A percentile compares a stretch with the other conserved stretches of the same genome.
These are phyloP conservation scores for Lepidocyrtinus sp. DNA, from an alignment of 2,888 invertebrate genomes.

Conservation along the genomic window DNA sequence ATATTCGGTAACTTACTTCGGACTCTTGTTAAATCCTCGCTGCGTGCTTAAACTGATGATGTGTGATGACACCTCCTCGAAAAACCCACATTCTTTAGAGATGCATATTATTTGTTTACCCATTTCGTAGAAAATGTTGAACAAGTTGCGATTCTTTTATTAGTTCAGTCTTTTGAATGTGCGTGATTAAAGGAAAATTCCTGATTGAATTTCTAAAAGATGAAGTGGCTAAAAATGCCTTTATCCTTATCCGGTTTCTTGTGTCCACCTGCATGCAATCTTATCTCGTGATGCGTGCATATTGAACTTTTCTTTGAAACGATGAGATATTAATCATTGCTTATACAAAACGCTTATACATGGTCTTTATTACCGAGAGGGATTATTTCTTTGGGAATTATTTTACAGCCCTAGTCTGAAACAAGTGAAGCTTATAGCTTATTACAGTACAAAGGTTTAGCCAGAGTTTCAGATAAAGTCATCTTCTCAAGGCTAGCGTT, in stretches of 20 bases:
- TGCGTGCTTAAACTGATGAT: slow-evolving; percentile 33
- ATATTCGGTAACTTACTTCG: too few species aligned
- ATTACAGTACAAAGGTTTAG: too few species aligned
- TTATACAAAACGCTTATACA: too few species aligned
- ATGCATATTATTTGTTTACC: slow-evolving; percentile 22
- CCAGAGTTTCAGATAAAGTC: too few species aligned
- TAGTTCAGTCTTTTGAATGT: not conserved
- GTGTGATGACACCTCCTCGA: slow-evolving; percentile 44
- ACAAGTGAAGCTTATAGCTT: too few species aligned
- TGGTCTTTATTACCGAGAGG: too few species aligned
- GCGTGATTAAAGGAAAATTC: slow-evolving; percentile 9
- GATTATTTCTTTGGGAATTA: too few species aligned
- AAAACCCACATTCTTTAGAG: slow-evolving; percentile 36
- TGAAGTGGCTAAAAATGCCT: slow-evolving; percentile 3
- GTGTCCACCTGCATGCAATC: too few species aligned
- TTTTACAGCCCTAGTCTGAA: too few species aligned
- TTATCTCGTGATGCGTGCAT: not conserved
- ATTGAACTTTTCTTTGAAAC: not conserved
- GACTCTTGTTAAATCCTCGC: not conserved
- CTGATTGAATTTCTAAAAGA: slow-evolving; percentile 29
- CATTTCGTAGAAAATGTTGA: not conserved
- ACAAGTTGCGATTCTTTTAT: not conserved
- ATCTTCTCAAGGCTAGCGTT: too few species aligned
- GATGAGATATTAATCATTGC: too few species aligned
- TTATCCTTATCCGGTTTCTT: slow-evolving; percentile 35